A percentile compares a stretch with the other conserved stretches of the same genome.
Conservation (phyloP, 2,113 vertebrate genomes). For the Lepus europaeus region DNA sequence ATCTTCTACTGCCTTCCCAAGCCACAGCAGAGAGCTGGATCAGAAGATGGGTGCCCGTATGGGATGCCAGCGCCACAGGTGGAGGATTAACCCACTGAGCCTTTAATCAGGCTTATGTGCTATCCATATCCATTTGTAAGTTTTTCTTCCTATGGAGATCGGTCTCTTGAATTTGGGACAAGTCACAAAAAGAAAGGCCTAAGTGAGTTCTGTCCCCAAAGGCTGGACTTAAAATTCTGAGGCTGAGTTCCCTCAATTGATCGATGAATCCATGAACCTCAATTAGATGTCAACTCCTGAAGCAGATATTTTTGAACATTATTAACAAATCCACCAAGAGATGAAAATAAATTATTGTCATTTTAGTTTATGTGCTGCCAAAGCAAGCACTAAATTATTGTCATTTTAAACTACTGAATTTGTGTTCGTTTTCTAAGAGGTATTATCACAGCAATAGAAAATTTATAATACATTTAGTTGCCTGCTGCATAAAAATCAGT, state of each 20-base stretch:
- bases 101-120: no score
- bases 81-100: no score
- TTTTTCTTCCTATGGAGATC: not conserved
- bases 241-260: not conserved
- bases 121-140: no score
- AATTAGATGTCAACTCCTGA: not conserved
- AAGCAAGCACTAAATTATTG: no score
- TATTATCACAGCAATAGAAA: not conserved
- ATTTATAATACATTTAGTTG: not conserved
- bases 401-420: not conserved
- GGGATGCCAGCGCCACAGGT: no score
- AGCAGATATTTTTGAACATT: not conserved
- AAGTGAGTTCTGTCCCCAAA: not conserved
- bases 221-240: not conserved
- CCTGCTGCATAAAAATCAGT: not conserved
- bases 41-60: no score
- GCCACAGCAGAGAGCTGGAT: no score
- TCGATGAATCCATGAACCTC: not conserved
- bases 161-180: not conserved
- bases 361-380: not conserved
- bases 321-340: not conserved
- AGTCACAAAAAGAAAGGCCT: not conserved
- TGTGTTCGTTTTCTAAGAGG: not conserved
- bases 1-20: no score
- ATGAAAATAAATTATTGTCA: not conserved